Percentiles rank a stretch among this genome's conserved stretches.
Evolutionary conservation across 2,888 invertebrate species (phyloP).

Genomic region (Acholoe squamosa): DNA sequence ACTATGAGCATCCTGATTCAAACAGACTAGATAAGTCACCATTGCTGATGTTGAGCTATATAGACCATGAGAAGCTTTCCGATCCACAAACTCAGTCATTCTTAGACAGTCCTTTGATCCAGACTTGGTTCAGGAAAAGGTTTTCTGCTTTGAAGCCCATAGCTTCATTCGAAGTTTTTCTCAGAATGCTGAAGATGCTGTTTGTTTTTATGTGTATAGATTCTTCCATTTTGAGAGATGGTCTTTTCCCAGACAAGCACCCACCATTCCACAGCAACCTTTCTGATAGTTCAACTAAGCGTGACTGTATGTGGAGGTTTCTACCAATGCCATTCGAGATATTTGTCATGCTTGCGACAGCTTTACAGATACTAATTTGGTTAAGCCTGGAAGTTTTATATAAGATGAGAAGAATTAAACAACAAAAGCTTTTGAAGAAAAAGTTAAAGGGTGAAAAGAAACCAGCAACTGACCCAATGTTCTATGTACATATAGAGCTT

Average conservation of each 20-base stretch:
- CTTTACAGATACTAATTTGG: too few species aligned
- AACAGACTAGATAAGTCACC: not conserved
- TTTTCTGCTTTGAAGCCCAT: not conserved
- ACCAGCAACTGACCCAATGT: constrained; percentile 1
- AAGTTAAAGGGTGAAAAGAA: not conserved
- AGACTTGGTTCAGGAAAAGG: not conserved
- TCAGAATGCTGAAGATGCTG: not conserved
- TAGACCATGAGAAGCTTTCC: not conserved
- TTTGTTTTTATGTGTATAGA: not conserved
- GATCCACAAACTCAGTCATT: not conserved
- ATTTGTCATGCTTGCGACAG: not conserved
- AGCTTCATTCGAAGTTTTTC: not conserved
- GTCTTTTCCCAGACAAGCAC: not conserved
- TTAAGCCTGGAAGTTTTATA: not conserved
- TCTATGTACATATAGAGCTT: not conserved
- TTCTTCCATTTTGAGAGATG: not conserved
- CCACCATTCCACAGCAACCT: not conserved
- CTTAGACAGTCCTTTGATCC: not conserved
- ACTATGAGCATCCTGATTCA: not conserved
- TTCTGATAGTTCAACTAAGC: not conserved
- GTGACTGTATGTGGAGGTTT: not conserved
- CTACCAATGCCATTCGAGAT: not conserved
- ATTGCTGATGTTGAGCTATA: not conserved
- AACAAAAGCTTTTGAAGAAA: not conserved
- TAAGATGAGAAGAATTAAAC: not conserved